Percentiles rank a stretch among this genome's conserved stretches.
These are phyloP conservation scores for Chaenogobius annularis DNA, from an alignment of 2,113 vertebrate genomes.

Conservation along the genomic window DNA sequence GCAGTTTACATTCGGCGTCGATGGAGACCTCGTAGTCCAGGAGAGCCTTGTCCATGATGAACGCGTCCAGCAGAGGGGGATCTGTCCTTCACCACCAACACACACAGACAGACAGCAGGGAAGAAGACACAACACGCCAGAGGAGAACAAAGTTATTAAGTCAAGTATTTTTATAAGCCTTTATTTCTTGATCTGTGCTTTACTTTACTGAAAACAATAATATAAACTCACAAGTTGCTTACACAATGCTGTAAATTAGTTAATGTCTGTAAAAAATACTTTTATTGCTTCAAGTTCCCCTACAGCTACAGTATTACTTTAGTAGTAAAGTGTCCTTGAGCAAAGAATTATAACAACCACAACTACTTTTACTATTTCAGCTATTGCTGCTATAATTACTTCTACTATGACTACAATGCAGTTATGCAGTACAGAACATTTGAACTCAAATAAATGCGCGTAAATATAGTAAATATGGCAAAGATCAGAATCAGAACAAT, in stretches of 20 bases:
- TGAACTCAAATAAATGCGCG: too few relatives aligned
- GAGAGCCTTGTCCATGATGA: conserved; percentile 99
- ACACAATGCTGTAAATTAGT: neutral
- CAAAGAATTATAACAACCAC: too few relatives aligned
- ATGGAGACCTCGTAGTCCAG: conserved; percentile 96
- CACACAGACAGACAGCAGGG: conserved; percentile 41
- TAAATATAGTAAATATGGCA: too few relatives aligned
- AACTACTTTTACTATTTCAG: too few relatives aligned
- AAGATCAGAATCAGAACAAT: too few relatives aligned
- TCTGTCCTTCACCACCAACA: conserved; percentile 80
- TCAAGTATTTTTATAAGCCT: conserved; percentile 17
- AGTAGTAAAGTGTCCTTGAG: too few relatives aligned
- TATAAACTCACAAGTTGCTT: neutral
- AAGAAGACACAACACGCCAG: conserved; percentile 24
- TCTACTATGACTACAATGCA: too few relatives aligned
- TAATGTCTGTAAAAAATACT: too few relatives aligned
- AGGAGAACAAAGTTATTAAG: conserved; percentile 39
- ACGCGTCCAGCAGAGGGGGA: conserved; percentile 91
- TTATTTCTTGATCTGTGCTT: conserved; percentile 16
- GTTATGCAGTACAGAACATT: too few relatives aligned
- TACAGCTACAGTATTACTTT: too few relatives aligned
- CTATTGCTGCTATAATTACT: too few relatives aligned
- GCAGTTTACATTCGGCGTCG: conserved; percentile 93
- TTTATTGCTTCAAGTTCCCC: too few relatives aligned
- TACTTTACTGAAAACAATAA: neutral